Base-by-base conservation (phyloP, 2,888 invertebrate species). In the Cerastis rubricosa region DNA sequence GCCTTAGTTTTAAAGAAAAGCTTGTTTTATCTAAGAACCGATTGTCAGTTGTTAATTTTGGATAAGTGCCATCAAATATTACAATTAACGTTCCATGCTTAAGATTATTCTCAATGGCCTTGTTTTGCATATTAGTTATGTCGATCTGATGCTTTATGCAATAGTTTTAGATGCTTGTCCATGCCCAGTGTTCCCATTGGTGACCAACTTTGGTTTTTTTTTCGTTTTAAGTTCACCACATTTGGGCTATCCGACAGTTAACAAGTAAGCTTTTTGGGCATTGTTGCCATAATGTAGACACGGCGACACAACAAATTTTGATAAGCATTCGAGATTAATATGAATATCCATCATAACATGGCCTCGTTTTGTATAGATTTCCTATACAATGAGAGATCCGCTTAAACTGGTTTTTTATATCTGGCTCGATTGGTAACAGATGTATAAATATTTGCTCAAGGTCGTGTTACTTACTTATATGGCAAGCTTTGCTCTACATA, bases 391-490 rank as follows among this genome's bases (percentile, higher is more conserved):
- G 35, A 35, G 35, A 35, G 35, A 35, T 35, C 35, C 35, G 35
- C 35, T 2, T 35, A n/a, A n/a, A n/a, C n/a, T n/a, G n/a, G n/a
- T n/a, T n/a, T n/a, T n/a, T n/a, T n/a, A n/a, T n/a, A n/a, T n/a
- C n/a, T n/a, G n/a, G n/a, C 14, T 49, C n/a, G 45, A 11, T 29
- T 25, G 57, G 8, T 45, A 35, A 47, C 14, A 35, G 14, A 43
- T 51, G 9, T n/a, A 51, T 29, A 49, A 77, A 66, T 67, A 49
- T 66, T 61, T 67, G 29, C 8, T 12, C 14, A 8, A 12, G 35
- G n/a, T 71, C 67, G 47, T 71, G 59, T 69, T 45, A 59, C 40
- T 71, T 61, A 54, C 68, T 49, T 45, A 71, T 61, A 59, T 22
- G 47, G 64, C 22, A n/a, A 40, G 25, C 19, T 17, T 61, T 25